Percentiles rank a stretch among this genome's conserved stretches.
Conservation (phyloP, 1,140 invertebrate species). For the Nephotettix cincticeps region DNA sequence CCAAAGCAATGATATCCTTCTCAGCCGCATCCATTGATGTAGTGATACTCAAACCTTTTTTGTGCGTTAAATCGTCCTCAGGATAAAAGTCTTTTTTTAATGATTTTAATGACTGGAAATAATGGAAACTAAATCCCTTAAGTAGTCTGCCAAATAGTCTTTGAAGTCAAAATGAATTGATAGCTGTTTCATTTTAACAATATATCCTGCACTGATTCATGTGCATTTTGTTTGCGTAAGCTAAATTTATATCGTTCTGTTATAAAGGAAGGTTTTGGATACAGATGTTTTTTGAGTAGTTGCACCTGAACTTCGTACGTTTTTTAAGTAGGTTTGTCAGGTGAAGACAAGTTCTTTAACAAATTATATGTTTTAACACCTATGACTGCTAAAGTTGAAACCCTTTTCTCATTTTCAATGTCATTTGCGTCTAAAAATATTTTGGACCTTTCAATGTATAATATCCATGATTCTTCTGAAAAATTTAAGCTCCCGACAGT, state of each 20-base stretch:
- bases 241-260: neutral
- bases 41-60: too few relatives aligned
- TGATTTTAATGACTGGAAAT: neutral
- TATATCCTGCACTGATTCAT: neutral
- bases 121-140: neutral
- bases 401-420: neutral
- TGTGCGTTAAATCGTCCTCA: too few relatives aligned
- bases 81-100: neutral
- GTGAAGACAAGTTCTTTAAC: neutral
- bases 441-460: neutral
- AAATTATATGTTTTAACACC: neutral
- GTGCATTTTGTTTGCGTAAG: neutral
- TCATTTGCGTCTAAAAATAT: too few relatives aligned
- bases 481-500: too few relatives aligned
- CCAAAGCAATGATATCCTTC: too few relatives aligned
- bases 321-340: neutral
- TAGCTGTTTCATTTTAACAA: neutral
- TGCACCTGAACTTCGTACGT: conserved; percentile 24
- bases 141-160: too few relatives aligned
- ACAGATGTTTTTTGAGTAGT: conserved; percentile 21
- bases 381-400: neutral
- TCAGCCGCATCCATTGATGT: too few relatives aligned
- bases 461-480: too few relatives aligned
- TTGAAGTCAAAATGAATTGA: neutral
- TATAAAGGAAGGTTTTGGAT: neutral